Conservation (phyloP, 2,113 vertebrate species). For the Sebastes fasciatus region DNA sequence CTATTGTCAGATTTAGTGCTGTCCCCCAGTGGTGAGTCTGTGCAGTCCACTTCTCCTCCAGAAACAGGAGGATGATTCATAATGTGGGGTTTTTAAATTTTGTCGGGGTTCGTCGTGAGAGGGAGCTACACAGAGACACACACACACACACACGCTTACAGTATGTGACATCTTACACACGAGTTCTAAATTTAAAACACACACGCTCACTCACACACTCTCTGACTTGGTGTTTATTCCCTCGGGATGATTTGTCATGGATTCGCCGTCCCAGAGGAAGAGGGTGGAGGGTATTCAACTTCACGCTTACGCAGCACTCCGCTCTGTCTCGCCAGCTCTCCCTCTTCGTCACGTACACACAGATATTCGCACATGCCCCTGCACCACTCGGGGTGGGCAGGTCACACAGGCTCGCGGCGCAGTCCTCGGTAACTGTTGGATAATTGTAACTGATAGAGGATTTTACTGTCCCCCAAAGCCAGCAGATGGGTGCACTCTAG, state of each 20-base stretch:
- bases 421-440: conserved; percentile 50
- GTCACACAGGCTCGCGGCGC: conserved; percentile 50
- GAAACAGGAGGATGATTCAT: conserved; percentile 52
- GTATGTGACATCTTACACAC: conserved; percentile 32
- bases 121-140: conserved; percentile 4
- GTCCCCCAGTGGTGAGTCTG: conserved; percentile 59
- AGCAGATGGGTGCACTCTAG: conserved; percentile 76
- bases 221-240: conserved; percentile 55
- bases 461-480: conserved; percentile 73
- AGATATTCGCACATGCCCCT: conserved; percentile 27
- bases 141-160: conserved; percentile 17
- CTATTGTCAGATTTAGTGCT: conserved; percentile 57
- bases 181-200: conserved; percentile 36
- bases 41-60: conserved; percentile 50
- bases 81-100: conserved; percentile 34
- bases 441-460: conserved; percentile 79
- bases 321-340: conserved; percentile 28
- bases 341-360: conserved; percentile 20
- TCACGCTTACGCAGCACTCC: conserved; percentile 55
- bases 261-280: conserved; percentile 44
- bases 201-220: conserved; percentile 38
- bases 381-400: conserved; percentile 42
- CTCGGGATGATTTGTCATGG: conserved; percentile 66
- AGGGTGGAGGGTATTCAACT: conserved; percentile 49
- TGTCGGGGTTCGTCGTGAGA: not conserved